Percentiles rank a stretch among this genome's conserved stretches.
Conservation (phyloP, 2,113 vertebrate genomes). For the Ramphastos sulfuratus region DNA sequence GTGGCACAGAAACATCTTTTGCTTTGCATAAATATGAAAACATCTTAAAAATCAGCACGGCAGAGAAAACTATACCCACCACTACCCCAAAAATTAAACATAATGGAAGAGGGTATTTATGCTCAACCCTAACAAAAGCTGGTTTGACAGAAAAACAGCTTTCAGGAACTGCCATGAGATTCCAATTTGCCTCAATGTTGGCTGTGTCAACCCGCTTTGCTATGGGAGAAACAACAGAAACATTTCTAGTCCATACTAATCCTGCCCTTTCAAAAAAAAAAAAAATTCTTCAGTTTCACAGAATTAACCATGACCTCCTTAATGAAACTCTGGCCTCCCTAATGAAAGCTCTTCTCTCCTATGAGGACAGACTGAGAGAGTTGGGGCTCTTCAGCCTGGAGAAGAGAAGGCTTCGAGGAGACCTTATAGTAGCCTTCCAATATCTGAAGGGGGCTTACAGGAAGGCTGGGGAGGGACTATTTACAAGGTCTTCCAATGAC, state of each 20-base stretch:
- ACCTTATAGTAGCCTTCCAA: too few relatives aligned
- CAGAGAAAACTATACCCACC: not conserved
- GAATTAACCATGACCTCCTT: not conserved
- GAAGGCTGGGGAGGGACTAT: too few relatives aligned
- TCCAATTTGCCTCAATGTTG: not conserved
- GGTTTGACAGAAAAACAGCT: not conserved
- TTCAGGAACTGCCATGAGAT: not conserved
- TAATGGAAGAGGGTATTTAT: not conserved
- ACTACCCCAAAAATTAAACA: not conserved
- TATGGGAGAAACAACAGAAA: not conserved
- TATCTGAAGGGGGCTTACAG: too few relatives aligned
- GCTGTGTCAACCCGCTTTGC: not conserved
- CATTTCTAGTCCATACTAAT: not conserved
- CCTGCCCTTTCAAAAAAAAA: not conserved
- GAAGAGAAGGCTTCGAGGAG: too few relatives aligned
- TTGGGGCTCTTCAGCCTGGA: too few relatives aligned
- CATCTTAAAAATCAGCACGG: not conserved
- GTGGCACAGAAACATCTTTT: not conserved
- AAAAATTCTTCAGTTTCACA: not conserved
- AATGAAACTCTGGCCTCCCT: not conserved
- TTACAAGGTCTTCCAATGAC: too few relatives aligned
- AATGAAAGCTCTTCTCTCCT: not conserved
- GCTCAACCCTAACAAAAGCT: not conserved
- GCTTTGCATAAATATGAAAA: not conserved
- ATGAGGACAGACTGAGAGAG: too few relatives aligned